Percentiles rank a stretch among this genome's conserved stretches.
phyloP scores from a whole-genome alignment of 2,797 vertebrate genomes.

The Pangasius larnaudii region DNA sequence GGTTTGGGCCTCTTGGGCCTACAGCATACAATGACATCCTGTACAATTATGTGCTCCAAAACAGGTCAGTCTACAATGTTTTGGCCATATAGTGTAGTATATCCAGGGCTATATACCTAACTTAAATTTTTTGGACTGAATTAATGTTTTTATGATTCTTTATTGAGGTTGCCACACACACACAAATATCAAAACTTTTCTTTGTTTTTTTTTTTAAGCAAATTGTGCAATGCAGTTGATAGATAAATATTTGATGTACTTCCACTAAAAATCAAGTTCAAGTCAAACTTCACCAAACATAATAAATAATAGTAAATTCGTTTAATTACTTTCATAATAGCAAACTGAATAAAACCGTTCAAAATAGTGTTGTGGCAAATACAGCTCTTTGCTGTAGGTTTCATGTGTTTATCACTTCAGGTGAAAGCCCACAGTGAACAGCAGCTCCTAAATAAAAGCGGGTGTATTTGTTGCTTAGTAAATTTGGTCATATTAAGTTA shows the following conservation, averaged over 20 bases:
- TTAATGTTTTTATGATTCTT: neutral
- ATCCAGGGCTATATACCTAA: neutral
- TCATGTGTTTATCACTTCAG: neutral
- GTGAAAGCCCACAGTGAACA: neutral
- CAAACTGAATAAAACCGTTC: neutral
- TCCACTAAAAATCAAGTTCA: neutral
- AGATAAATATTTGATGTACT: neutral
- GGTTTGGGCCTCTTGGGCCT: neutral
- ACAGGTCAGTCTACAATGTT: neutral
- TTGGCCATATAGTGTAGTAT: neutral
- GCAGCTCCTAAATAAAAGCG: neutral
- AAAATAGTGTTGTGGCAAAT: neutral
- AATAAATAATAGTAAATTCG: neutral
- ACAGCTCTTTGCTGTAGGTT: neutral
- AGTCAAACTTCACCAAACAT: neutral
- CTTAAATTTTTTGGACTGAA: neutral
- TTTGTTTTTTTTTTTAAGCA: neutral
- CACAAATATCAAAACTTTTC: neutral
- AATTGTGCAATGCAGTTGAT: neutral
- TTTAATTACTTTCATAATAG: neutral
- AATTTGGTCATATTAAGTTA: neutral
- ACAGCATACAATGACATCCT: neutral
- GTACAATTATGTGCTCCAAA: neutral
- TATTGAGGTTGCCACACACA: too few relatives aligned
- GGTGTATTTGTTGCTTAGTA: neutral